phyloP scores from a whole-genome alignment of 2,888 invertebrate genomes.

The Axea sp. region DNA sequence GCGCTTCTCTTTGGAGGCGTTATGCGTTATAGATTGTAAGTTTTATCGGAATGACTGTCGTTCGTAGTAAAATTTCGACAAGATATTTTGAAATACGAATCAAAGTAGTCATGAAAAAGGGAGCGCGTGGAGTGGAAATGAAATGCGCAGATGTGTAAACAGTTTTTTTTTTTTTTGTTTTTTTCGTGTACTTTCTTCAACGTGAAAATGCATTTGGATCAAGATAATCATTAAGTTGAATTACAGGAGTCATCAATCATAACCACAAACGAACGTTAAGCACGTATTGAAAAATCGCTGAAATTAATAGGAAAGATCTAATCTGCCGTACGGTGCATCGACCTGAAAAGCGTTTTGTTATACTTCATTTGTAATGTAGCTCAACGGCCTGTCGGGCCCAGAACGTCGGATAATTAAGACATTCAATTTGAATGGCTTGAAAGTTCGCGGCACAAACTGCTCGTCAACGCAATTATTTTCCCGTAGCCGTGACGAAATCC shows the following conservation, averaged over 20 bases:
- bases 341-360: conserved; percentile 53
- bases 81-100: too few relatives aligned
- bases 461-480: conserved; percentile 54
- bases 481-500: conserved; percentile 56
- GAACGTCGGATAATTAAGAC: conserved; percentile 53
- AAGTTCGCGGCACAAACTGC: conserved; percentile 50
- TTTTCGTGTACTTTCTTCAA: too few relatives aligned
- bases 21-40: too few relatives aligned
- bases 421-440: conserved; percentile 53
- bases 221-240: conserved; percentile 14
- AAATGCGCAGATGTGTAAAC: too few relatives aligned
- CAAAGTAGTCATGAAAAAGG: too few relatives aligned
- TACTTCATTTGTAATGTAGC: conserved; percentile 38
- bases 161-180: too few relatives aligned
- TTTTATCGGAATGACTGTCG: too few relatives aligned
- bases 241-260: conserved; percentile 20
- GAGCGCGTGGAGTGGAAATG: too few relatives aligned
- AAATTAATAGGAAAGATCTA: conserved; percentile 30
- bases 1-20: too few relatives aligned
- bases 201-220: too few relatives aligned
- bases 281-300: conserved; percentile 18
- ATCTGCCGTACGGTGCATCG: conserved; percentile 30
- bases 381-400: conserved; percentile 35
- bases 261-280: conserved; percentile 4
- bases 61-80: too few relatives aligned